These are phyloP conservation scores for Argyrosomus regius DNA, from an alignment of 2,797 vertebrate genomes.

Conservation along the genomic window DNA sequence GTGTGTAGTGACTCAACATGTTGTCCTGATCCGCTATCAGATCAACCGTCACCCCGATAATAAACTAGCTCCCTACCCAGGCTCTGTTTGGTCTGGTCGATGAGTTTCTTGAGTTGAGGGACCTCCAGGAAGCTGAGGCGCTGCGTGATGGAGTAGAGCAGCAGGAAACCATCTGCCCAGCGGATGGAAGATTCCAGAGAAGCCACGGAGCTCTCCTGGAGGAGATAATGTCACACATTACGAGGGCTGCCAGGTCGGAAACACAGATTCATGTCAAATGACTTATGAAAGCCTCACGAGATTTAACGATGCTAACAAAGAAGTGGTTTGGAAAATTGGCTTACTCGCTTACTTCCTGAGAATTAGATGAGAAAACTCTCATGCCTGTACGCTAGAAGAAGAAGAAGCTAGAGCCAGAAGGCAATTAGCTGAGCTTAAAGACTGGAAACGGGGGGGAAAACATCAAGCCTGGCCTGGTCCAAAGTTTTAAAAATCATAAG, in stretches of 20 bases:
- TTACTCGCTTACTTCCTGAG: no score
- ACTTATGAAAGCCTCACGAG: no score
- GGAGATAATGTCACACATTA: not conserved
- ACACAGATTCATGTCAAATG: not conserved
- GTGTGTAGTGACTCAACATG: no score
- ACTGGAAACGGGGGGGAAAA: no score
- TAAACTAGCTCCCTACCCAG: slow-evolving; percentile 69
- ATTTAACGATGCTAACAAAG: not conserved
- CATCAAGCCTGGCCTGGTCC: no score
- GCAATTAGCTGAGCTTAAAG: no score
- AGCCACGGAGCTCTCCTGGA: slow-evolving; percentile 70
- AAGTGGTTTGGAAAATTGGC: no score
- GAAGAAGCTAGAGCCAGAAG: no score
- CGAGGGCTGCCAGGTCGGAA: not conserved
- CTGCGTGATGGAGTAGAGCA: slow-evolving; percentile 86
- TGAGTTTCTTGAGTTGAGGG: slow-evolving; percentile 79
- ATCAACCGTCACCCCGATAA: not conserved
- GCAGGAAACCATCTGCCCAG: slow-evolving; percentile 86
- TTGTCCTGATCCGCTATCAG: not conserved
- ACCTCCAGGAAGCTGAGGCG: slow-evolving; percentile 83
- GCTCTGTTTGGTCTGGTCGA: slow-evolving; percentile 84
- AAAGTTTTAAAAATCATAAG: no score
- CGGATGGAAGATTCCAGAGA: slow-evolving; percentile 81
- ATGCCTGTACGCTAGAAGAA: no score
- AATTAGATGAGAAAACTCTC: no score